phyloP scores from a whole-genome alignment of 2,888 invertebrate genomes.

The Tenthredo livida region DNA sequence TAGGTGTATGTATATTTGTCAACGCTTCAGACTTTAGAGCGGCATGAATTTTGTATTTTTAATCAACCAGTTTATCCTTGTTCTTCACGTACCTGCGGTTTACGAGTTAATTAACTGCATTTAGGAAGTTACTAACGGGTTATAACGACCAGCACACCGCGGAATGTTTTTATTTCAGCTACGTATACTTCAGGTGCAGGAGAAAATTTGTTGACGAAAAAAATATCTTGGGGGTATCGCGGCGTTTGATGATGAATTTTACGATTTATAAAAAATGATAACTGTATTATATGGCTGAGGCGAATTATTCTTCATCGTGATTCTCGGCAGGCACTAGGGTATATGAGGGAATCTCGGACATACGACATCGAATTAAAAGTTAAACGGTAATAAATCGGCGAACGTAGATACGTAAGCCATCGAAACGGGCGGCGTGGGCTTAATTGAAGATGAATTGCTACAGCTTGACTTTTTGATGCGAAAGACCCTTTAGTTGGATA shows the following conservation, averaged over 20 bases:
- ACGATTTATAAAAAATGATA: not conserved
- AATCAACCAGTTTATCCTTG: slow-evolving; percentile 55
- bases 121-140: slow-evolving; percentile 66
- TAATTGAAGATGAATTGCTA: slow-evolving; percentile 50
- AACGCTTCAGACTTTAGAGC: slow-evolving; percentile 27
- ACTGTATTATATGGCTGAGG: not conserved
- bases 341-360: not conserved
- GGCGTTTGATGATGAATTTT: not conserved
- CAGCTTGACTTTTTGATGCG: slow-evolving; percentile 43
- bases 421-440: slow-evolving; percentile 17
- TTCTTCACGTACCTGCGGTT: slow-evolving; percentile 40
- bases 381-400: slow-evolving; percentile 45
- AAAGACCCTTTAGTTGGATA: slow-evolving; percentile 57
- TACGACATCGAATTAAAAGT: slow-evolving; percentile 38
- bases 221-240: not conserved
- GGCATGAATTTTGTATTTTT: slow-evolving; percentile 62
- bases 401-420: slow-evolving; percentile 8
- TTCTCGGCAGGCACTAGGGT: not conserved
- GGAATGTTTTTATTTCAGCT: not conserved
- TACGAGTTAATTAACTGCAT: slow-evolving; percentile 50
- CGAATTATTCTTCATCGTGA: not conserved
- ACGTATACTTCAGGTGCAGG: not conserved
- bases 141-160: slow-evolving; percentile 46
- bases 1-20: slow-evolving; percentile 8
- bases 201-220: not conserved